Base-by-base conservation (phyloP, 2,888 invertebrate species). In the Orchesella flavescens region DNA sequence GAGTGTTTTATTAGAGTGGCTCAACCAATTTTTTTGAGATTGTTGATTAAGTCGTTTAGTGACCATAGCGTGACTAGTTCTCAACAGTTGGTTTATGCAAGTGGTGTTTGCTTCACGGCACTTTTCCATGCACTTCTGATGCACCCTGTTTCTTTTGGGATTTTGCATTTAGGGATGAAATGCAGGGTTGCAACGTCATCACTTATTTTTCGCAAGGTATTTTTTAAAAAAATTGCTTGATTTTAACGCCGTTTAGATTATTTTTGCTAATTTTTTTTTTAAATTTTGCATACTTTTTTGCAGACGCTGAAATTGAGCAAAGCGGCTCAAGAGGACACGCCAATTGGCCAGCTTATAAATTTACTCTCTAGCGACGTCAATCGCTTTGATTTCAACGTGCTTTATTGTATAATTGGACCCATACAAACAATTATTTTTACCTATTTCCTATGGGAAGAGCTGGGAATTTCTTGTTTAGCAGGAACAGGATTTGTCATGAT, bases 311-410 rank as follows among this genome's bases (percentile, higher is more conserved):
- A 93, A 53, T 91, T 96, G 85, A 95, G 95, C 78, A 95, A 95
- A 90, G 94, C 94, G 7, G 95, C 97, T 0, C 91, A 97, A 65
- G 94, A 94, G 9, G 94, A 96, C 89, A 97, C 97, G 0, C 95
- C 97, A 0, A 94, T 95, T 0, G 98, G 98, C 0, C 96, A 98
- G 90, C 93, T 98, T 80, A 96, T 98, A 44, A 98, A 98, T 90
- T 92, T 98, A 15, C 91, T 99, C 81, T 97, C 98, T 0, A 99
- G 98, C 89, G 98, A 99, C 90, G 96, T 98, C 87, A 95, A 95
- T 89, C 93, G 95, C 74, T 97, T 98, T 90, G 98, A 98, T 90
- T 93, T 96, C 89, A 95, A 95, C n/a, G 93, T 97, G 77, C 57
- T 96, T 87, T 95, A 97, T 90, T 34, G 34, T 34, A 7, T 34